Conservation (phyloP, 2,113 vertebrate genomes). For the Osmerus eperlanus region DNA sequence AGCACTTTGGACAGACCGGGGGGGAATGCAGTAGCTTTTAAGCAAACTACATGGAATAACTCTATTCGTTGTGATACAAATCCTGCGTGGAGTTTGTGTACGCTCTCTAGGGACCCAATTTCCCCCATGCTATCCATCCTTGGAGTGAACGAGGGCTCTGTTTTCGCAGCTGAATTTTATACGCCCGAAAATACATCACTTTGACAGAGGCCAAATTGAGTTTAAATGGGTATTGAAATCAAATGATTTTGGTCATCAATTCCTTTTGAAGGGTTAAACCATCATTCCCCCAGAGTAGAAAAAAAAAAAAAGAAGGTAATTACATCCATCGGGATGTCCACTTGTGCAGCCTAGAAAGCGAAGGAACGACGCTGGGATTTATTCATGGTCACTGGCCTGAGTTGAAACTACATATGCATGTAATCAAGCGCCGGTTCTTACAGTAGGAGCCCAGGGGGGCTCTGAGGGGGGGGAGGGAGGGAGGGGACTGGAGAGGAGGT, state of each 20-base stretch:
- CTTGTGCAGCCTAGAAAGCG: slow-evolving; percentile 4
- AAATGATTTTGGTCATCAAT: slow-evolving; percentile 49
- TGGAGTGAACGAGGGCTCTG: slow-evolving; percentile 39
- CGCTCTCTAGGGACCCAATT: slow-evolving; percentile 42
- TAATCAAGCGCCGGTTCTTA: slow-evolving; percentile 26
- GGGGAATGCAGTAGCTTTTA: slow-evolving; percentile 24
- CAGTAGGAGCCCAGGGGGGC: slow-evolving; percentile 7
- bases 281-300: slow-evolving; percentile 37
- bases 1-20: slow-evolving; percentile 13
- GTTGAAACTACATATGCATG: slow-evolving; percentile 29
- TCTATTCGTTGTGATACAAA: slow-evolving; percentile 6
- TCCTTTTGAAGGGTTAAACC: slow-evolving; percentile 36
- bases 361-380: slow-evolving; percentile 32
- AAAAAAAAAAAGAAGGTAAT: slow-evolving; percentile 36
- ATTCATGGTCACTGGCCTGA: slow-evolving; percentile 17
- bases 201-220: slow-evolving; percentile 50
- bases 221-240: slow-evolving; percentile 52
- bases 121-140: slow-evolving; percentile 47
- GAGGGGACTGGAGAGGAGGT: background rate
- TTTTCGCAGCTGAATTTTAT: slow-evolving; percentile 64
- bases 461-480: background rate
- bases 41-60: slow-evolving; percentile 24
- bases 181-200: slow-evolving; percentile 60
- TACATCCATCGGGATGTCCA: slow-evolving; percentile 38
- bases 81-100: slow-evolving; percentile 28